Evolutionary conservation across 2,888 invertebrate species (phyloP), one percentile per base, ranked within the genome.

Genomic region (Melikaiella ostensackeni): DNA sequence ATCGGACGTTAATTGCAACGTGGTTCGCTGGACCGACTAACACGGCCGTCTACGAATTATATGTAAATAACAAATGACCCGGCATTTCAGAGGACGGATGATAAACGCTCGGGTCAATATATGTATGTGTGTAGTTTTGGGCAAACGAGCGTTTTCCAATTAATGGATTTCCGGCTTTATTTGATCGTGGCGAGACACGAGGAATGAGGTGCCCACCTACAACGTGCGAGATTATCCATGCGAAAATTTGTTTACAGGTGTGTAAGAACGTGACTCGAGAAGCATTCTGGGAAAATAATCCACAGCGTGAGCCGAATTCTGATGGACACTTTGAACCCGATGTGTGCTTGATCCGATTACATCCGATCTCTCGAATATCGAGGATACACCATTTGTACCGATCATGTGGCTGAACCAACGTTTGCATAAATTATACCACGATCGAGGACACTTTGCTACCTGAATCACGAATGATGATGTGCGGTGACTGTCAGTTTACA

Each of bases 91-190:
- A 79, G 82, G 77, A 76, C 81, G 80, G 75, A 84, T 86, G 87
- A 88, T 87, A 85, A 88, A 86, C 83, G 85, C 82, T 35, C 73
- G 75, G 77, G 66, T 55, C 50, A 70, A 70, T 33, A 70, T 66
- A 66, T 64, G 16, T 42, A 16, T 42, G 33, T 46, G 46, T 27
- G 66, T 66, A 42, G 83, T 78, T 82, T 81, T 81, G 80, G 82
- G 77, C 82, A 78, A 82, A 80, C 88, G 84, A 88, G 85, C 86
- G 85, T 89, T 89, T 89, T 88, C 88, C 89, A 88, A 89, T 89
- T 89, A 89, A 89, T 88, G 89, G 87, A 89, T 89, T 89, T 88
- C 83, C 87, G 85, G 87, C 84, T 86, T 87, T 88, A 88, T 86
- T 83, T 83, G 86, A 82, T 83, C 84, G 83, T 84, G 81, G 79